Base-by-base conservation (phyloP, 2,888 invertebrate genomes). In the Fragum sueziense region DNA sequence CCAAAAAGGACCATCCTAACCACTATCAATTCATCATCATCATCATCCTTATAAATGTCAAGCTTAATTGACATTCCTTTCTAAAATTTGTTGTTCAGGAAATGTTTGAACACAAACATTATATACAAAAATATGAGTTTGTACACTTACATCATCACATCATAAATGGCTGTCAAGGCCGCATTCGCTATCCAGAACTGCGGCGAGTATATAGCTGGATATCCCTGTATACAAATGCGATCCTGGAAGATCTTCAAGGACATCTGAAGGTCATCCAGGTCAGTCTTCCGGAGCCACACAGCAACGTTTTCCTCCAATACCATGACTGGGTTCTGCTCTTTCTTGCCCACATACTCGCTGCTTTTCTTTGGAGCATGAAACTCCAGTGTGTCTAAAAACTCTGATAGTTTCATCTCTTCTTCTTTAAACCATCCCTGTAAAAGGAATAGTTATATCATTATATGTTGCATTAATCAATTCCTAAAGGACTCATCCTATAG, bases 151-250 rank as follows among this genome's bases (percentile, higher is more conserved):
- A 29, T 62, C 37, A 61, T 31, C 29, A 78, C 82, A 27, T 74
- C 73, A 59, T 83, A 86, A 70, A 78, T 34, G 74, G 81, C 67
- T 81, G 86, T 74, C 22, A 84, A 62, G 2, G 80, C 76, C 41
- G 80, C 73, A 74, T 82, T 78, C 14, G 82, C 83, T 6, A 80
- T 54, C 79, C 80, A 82, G 59, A 79, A 80, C 75, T 77, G 80
- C 29, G 81, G 79, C 1, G 82, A 73, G 69, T 73, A 79, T 65
- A 81, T 62, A 11, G 80, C 82, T 22, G 85, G 82, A 65, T 81
- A 85, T n/a, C 79, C 80, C 3, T 70, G 61, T 2, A 82, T 69
- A 65, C 85, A 85, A 0, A 85, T 79, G 31, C 31, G 51, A 25
- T 79, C 79, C 67, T 79, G 52, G 51, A 77, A 80, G 33, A 83